Conservation (phyloP, 2,113 vertebrate genomes). For the Phycodurus eques region DNA sequence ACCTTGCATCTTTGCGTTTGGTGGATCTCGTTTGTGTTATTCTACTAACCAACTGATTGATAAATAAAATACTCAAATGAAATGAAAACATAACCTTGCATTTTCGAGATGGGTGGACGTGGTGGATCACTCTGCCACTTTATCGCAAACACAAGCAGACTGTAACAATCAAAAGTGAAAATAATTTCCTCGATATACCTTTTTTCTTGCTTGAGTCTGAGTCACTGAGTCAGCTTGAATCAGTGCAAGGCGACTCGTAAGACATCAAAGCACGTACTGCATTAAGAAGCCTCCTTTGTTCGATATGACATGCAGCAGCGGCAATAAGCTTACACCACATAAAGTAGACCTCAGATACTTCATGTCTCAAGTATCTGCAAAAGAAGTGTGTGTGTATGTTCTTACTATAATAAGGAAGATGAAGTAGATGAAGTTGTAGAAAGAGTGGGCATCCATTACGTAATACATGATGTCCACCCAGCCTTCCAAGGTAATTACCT, state of each 20-base stretch:
- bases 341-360: background rate
- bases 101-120: background rate
- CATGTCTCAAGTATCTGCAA: background rate
- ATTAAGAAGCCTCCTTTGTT: background rate
- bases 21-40: no score
- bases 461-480: slow-evolving; percentile 76
- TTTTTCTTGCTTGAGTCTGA: background rate
- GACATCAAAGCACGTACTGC: slow-evolving; percentile 1
- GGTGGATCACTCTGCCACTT: background rate
- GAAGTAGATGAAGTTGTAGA: slow-evolving; percentile 75
- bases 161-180: background rate
- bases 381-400: slow-evolving; percentile 4
- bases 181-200: no score
- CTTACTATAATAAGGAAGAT: slow-evolving; percentile 74
- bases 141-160: background rate
- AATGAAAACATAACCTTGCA: background rate
- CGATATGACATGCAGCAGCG: background rate
- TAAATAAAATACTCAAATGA: background rate
- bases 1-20: no score
- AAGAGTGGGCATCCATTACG: slow-evolving; percentile 73
- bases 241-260: background rate
- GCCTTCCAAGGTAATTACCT: slow-evolving; percentile 72
- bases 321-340: background rate
- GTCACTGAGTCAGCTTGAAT: background rate
- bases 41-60: background rate